Percentiles rank a stretch among this genome's conserved stretches.
phyloP scores from a whole-genome alignment of 2,113 vertebrate species.

The Dipodomys ordii region DNA sequence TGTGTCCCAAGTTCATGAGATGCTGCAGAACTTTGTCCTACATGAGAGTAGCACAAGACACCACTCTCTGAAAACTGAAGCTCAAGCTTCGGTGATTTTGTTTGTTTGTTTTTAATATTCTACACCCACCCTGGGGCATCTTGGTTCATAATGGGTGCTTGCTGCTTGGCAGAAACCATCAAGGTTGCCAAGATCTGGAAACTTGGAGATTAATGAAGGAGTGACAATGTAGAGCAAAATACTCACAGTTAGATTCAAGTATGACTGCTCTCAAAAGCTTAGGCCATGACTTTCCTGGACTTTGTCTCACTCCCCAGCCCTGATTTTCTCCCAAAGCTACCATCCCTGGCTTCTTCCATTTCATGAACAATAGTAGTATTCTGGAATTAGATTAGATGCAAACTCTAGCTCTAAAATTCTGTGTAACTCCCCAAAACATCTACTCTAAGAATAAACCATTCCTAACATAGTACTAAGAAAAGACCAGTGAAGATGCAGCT shows the following conservation, averaged over 20 bases:
- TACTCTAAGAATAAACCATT: slow-evolving; percentile 13
- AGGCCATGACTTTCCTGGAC: not conserved
- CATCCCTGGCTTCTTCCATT: not conserved
- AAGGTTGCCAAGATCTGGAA: not conserved
- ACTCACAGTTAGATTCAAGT: not conserved
- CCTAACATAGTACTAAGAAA: not conserved
- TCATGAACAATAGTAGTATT: not conserved
- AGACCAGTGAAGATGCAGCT: not conserved
- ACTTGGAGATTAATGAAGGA: not conserved
- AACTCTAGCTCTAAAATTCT: not conserved
- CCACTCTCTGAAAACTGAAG: not conserved
- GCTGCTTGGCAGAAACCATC: not conserved
- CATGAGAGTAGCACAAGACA: not conserved
- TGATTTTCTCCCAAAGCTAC: not conserved
- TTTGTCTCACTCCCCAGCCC: not conserved
- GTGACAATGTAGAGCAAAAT: not conserved
- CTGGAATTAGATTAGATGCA: not conserved
- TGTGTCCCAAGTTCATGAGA: not conserved
- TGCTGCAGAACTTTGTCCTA: slow-evolving; percentile 14
- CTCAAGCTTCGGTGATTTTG: not conserved
- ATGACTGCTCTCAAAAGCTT: not conserved
- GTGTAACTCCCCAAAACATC: not conserved
- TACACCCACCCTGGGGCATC: not conserved
- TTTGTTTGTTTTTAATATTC: not conserved
- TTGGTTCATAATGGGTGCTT: not conserved